phyloP scores from a whole-genome alignment of 1,140 invertebrate genomes.

The Drosophila bifasciata region DNA sequence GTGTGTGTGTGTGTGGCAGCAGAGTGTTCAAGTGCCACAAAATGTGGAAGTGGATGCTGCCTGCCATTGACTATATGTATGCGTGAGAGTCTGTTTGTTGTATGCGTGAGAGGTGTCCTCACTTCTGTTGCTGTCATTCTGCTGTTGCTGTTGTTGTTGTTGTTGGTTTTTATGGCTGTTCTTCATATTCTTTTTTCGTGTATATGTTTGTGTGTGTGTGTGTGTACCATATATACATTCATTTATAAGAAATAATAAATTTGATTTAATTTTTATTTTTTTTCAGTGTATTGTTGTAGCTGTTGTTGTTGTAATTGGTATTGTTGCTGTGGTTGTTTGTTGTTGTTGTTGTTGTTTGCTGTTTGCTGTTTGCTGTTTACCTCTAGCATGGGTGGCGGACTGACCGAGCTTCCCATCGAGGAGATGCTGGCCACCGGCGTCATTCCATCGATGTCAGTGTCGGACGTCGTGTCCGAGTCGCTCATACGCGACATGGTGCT shows the following conservation, averaged over 20 bases:
- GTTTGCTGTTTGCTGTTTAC: constrained; percentile 58
- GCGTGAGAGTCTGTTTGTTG: constrained; percentile 12
- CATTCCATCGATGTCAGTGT: constrained; percentile 93
- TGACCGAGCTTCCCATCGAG: constrained; percentile 94
- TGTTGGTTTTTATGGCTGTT: too few relatives aligned
- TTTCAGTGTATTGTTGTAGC: constrained; percentile 27
- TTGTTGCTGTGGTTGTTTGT: constrained; percentile 1
- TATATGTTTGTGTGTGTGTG: constrained; percentile 6
- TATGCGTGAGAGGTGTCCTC: constrained; percentile 29
- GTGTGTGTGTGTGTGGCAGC: constrained; percentile 9
- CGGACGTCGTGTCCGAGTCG: constrained; percentile 95
- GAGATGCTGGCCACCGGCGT: constrained; percentile 91
- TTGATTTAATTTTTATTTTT: constrained; percentile 36
- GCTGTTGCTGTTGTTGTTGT: constrained; percentile 19
- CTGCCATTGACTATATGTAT: constrained; percentile 18
- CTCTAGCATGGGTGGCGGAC: constrained; percentile 87
- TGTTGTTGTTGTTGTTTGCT: constrained; percentile 31
- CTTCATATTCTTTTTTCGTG: neutral
- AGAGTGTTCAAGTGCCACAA: constrained; percentile 35
- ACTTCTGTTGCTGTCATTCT: constrained; percentile 49
- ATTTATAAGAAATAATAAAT: constrained; percentile 55
- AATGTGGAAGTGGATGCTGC: constrained; percentile 47
- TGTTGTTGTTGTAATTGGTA: constrained; percentile 32
- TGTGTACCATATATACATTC: constrained; percentile 55
- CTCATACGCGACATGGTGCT: constrained; percentile 94